Conservation (phyloP, 2,888 invertebrate species). For the Meganola albula region DNA sequence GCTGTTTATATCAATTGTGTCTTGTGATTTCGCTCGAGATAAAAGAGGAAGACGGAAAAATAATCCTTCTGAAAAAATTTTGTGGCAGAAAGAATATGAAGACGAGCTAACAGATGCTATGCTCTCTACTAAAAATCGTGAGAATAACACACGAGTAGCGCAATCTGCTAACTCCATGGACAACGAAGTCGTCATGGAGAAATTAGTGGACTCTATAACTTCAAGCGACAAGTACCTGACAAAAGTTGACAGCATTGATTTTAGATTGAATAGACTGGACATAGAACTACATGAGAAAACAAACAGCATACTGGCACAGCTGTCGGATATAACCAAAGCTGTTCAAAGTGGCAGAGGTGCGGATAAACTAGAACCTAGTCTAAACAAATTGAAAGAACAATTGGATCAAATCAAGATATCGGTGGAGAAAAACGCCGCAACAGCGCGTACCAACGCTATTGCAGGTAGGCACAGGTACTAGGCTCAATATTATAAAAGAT, state of each 20-base stretch:
- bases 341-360: constrained; percentile 28
- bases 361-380: constrained; percentile 38
- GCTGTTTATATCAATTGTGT: constrained; percentile 22
- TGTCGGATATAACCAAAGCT: constrained; percentile 42
- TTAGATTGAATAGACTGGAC: constrained; percentile 59
- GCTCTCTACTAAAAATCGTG: constrained; percentile 38
- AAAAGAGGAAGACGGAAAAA: constrained; percentile 40
- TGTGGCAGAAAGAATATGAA: constrained; percentile 69
- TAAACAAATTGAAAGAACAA: constrained; percentile 43
- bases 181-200: constrained; percentile 59
- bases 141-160: constrained; percentile 45
- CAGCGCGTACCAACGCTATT: not conserved
- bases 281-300: constrained; percentile 69
- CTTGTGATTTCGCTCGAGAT: constrained; percentile 31
- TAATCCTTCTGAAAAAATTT: constrained; percentile 40
- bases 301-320: constrained; percentile 51
- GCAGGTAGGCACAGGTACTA: too few relatives aligned
- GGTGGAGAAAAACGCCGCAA: constrained; percentile 31
- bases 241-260: constrained; percentile 67
- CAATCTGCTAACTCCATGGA: constrained; percentile 38
- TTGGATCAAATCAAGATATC: constrained; percentile 43
- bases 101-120: constrained; percentile 59
- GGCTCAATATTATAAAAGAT: too few relatives aligned
- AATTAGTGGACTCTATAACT: constrained; percentile 59
- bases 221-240: constrained; percentile 67